Base-by-base conservation (phyloP, 2,888 invertebrate species). In the Pandemis cinnamomeana region DNA sequence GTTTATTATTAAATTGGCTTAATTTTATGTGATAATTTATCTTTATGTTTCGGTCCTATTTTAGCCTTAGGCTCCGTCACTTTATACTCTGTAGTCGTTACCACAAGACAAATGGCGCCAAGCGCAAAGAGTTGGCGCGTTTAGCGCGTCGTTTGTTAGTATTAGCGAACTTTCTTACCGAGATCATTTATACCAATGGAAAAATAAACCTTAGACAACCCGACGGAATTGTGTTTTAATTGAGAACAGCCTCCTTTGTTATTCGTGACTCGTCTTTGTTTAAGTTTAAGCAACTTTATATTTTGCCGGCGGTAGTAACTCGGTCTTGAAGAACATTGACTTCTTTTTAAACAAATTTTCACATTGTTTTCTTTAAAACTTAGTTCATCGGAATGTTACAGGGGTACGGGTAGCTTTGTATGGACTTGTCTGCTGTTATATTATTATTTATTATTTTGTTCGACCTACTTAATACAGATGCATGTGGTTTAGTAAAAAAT, bases 151-250 rank as follows among this genome's bases (percentile, higher is more conserved):
- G 87, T 91, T 89, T 89, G 87, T 90, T 87, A 87, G 82, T 87
- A 88, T 89, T 88, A 89, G 84, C 86, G 81, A 88, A 89, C 87
- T 89, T 87, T 83, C 76, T 80, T 74, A 80, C 83, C 79, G 72
- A 82, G 83, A 87, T 87, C 89, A 87, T 89, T 89, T 87, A 86
- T 87, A 87, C 84, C 78, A 86, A 89, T 87, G 78, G 82, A 87
- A 87, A 86, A 86, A 85, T 82, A 84, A 83, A 84, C 77, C 80
- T 75, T 72, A 78, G 73, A 75, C 61, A 51, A 72, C 77, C 78
- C 42, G 67, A 55, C 72, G 78, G 77, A 83, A 82, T 80, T 80
- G 78, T 79, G 76, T 80, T 84, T 86, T 83, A 84, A 85, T 84
- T 83, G 79, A 78, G 79, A 82, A 79, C 78, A 79, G 78, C 78